Evolutionary conservation across 1,140 invertebrate species (phyloP).

Genomic region (Nasonia vitripennis): DNA sequence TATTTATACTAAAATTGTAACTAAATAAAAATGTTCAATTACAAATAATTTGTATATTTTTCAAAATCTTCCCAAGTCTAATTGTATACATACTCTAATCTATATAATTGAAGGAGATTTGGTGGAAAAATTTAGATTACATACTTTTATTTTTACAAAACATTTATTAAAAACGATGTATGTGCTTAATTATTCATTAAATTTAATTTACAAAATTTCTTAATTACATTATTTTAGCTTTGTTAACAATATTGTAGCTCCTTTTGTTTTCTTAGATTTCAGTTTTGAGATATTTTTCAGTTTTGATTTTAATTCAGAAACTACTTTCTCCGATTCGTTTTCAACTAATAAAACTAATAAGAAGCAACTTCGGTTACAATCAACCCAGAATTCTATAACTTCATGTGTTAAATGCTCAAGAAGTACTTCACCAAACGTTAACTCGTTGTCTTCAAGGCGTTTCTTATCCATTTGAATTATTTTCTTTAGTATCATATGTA

Average conservation of each 20-base stretch:
- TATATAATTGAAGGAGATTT: neutral
- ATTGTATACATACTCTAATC: neutral
- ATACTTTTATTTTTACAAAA: neutral
- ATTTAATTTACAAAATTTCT: constrained; percentile 26
- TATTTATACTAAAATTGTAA: constrained; percentile 54
- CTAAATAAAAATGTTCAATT: constrained; percentile 51
- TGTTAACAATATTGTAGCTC: constrained; percentile 76
- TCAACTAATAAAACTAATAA: constrained; percentile 76
- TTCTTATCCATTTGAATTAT: constrained; percentile 81
- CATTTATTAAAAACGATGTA: constrained; percentile 16
- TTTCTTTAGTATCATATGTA: constrained; percentile 89
- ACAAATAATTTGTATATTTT: constrained; percentile 25
- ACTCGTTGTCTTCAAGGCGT: constrained; percentile 61
- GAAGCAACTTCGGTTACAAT: constrained; percentile 79
- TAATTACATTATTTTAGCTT: constrained; percentile 61
- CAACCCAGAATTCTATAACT: constrained; percentile 75
- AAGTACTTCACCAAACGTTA: constrained; percentile 73
- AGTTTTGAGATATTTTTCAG: constrained; percentile 56
- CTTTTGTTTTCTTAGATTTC: constrained; percentile 68
- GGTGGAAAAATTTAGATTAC: neutral
- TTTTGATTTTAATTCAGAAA: constrained; percentile 57
- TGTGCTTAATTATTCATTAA: constrained; percentile 14
- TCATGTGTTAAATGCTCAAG: constrained; percentile 67
- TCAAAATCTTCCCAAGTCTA: neutral
- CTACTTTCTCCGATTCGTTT: constrained; percentile 62